Conservation (phyloP, 37 sponge, comb jelly and placozoan species). For the Chondrosia reniformis region DNA sequence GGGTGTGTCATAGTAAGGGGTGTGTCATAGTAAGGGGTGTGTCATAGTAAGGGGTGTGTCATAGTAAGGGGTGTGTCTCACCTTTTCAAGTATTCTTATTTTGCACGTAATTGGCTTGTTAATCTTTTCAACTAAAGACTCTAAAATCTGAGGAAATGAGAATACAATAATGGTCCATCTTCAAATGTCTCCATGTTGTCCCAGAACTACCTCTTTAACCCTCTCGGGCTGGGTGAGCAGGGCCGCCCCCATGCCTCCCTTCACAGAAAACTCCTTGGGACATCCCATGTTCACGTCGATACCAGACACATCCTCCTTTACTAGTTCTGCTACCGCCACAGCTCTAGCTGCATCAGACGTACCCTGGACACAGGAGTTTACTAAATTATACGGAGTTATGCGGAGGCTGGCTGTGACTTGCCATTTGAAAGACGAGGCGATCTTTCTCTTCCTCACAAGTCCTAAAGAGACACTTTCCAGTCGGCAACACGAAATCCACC, state of each 20-base stretch:
- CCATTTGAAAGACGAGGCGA: slow-evolving; percentile 93
- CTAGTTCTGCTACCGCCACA: slow-evolving; percentile 55
- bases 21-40: neutral
- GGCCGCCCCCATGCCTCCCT: slow-evolving; percentile 98
- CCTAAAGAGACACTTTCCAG: slow-evolving; percentile 81
- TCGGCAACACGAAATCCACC: slow-evolving; percentile 71
- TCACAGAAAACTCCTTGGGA: slow-evolving; percentile 95
- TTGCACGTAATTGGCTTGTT: slow-evolving; percentile 93
- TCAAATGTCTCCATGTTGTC: too few species aligned
- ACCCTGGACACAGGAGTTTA: slow-evolving; percentile 35
- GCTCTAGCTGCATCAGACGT: slow-evolving; percentile 77
- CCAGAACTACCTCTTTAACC: slow-evolving; percentile 44
- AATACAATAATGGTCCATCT: too few species aligned
- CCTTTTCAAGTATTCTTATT: slow-evolving; percentile 85
- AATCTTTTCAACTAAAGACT: slow-evolving; percentile 62
- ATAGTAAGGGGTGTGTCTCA: slow-evolving; percentile 1
- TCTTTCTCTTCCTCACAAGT: slow-evolving; percentile 77
- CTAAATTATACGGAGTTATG: neutral
- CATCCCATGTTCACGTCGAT: slow-evolving; percentile 99
- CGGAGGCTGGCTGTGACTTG: slow-evolving; percentile 5
- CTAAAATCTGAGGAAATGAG: slow-evolving; percentile 55
- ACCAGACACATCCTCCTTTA: slow-evolving; percentile 91
- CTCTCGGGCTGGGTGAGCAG: slow-evolving; percentile 81
- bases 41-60: neutral
- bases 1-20: too few species aligned